Percentiles rank a stretch among this genome's conserved stretches.
phyloP scores from a whole-genome alignment of 2,113 vertebrate species.

The Machaerirhynchus nigripectus region DNA sequence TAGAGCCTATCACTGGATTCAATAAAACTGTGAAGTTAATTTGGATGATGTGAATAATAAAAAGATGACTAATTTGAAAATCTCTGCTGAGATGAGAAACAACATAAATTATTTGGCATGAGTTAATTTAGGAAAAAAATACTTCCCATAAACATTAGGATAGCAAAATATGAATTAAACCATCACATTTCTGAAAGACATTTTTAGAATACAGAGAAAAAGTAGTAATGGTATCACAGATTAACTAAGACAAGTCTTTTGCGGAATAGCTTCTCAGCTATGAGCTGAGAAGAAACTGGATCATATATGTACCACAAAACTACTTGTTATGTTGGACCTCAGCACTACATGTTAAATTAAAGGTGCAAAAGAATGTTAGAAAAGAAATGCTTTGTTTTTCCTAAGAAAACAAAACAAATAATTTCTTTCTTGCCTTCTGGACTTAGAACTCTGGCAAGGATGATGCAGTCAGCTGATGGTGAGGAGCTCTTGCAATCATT shows the following conservation, averaged over 20 bases:
- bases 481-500: neutral
- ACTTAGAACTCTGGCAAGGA: neutral
- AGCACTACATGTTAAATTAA: neutral
- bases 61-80: slow-evolving; percentile 30
- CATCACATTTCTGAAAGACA: neutral
- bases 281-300: neutral
- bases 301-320: neutral
- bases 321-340: neutral
- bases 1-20: neutral
- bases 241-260: neutral
- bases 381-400: neutral
- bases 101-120: neutral
- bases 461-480: neutral
- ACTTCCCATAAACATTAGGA: neutral
- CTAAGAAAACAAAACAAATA: neutral
- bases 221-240: neutral
- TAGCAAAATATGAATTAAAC: slow-evolving; percentile 21
- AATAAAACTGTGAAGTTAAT: slow-evolving; percentile 12
- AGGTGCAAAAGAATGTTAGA: neutral
- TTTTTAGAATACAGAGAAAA: neutral
- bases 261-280: neutral
- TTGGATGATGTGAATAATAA: slow-evolving; percentile 26
- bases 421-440: neutral
- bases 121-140: slow-evolving; percentile 1
- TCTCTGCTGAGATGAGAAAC: neutral